Percentiles rank a stretch among this genome's conserved stretches.
These are phyloP conservation scores for Sebastes fasciatus DNA, from an alignment of 2,113 vertebrate species.

Conservation along the genomic window DNA sequence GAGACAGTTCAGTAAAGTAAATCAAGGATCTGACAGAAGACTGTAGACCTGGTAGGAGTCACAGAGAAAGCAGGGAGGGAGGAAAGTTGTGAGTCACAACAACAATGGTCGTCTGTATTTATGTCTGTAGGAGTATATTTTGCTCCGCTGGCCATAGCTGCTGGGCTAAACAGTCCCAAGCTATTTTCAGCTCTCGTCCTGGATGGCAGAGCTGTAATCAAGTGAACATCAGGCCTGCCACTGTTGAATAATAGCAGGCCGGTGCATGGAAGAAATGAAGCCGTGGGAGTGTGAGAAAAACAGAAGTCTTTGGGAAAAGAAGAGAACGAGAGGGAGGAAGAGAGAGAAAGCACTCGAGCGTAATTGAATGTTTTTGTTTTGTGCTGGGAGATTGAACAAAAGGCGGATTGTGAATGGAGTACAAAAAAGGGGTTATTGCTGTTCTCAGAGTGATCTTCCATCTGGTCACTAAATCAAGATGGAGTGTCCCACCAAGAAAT, in stretches of 20 bases:
- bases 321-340: constrained; percentile 8
- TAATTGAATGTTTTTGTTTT: constrained; percentile 52
- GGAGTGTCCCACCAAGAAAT: constrained; percentile 6
- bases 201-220: constrained; percentile 79
- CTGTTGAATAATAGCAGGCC: constrained; percentile 66
- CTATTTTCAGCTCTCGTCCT: constrained; percentile 72
- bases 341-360: neutral
- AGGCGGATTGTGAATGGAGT: constrained; percentile 1
- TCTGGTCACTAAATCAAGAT: constrained; percentile 42
- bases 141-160: constrained; percentile 62
- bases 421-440: constrained; percentile 30
- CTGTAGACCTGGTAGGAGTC: constrained; percentile 33
- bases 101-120: constrained; percentile 76
- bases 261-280: constrained; percentile 67
- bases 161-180: constrained; percentile 55
- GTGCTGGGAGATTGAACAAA: constrained; percentile 17
- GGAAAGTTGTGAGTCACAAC: constrained; percentile 71
- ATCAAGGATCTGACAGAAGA: constrained; percentile 23
- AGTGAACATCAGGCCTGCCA: constrained; percentile 70
- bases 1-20: constrained; percentile 26
- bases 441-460: constrained; percentile 4
- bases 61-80: constrained; percentile 28
- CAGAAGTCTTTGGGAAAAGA: constrained; percentile 23
- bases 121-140: constrained; percentile 72
- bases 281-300: constrained; percentile 54